Evolutionary conservation across 2,113 vertebrate species (phyloP).

Genomic region (Tinamus guttatus): DNA sequence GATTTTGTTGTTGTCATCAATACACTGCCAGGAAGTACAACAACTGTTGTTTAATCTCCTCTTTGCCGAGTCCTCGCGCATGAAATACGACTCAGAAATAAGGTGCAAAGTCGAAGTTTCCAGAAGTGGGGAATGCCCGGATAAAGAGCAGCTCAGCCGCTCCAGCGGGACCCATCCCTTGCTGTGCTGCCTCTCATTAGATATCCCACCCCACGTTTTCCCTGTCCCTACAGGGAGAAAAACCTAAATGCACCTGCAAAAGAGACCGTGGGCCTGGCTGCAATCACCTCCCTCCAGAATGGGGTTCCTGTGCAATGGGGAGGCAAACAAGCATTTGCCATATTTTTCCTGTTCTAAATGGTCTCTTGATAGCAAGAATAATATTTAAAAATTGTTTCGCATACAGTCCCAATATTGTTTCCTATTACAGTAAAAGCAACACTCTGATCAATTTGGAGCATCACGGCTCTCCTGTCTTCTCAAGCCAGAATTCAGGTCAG

Average conservation of each 20-base stretch:
- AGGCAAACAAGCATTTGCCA: background rate
- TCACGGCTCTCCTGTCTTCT: background rate
- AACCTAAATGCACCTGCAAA: background rate
- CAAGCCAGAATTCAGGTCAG: too few species aligned
- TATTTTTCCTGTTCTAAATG: background rate
- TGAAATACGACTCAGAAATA: background rate
- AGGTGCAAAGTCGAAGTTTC: background rate
- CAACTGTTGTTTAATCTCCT: background rate
- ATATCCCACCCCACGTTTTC: background rate
- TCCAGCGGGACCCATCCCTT: fast-evolving
- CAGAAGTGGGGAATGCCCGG: background rate
- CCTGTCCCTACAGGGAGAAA: background rate
- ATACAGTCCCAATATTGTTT: too few species aligned
- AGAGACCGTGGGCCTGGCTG: fast-evolving
- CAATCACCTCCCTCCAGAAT: fast-evolving
- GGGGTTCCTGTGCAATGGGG: background rate
- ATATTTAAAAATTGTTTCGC: background rate
- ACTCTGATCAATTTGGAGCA: background rate
- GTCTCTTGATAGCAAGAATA: background rate
- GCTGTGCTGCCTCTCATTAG: background rate
- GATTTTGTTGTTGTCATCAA: background rate
- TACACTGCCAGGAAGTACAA: background rate
- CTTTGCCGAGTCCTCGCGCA: background rate
- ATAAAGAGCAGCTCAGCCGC: background rate
- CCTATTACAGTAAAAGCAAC: background rate